Base-by-base conservation (phyloP, 30 jellyfish, hydroid and myxozoan genomes). In the Aurelia aurita region DNA sequence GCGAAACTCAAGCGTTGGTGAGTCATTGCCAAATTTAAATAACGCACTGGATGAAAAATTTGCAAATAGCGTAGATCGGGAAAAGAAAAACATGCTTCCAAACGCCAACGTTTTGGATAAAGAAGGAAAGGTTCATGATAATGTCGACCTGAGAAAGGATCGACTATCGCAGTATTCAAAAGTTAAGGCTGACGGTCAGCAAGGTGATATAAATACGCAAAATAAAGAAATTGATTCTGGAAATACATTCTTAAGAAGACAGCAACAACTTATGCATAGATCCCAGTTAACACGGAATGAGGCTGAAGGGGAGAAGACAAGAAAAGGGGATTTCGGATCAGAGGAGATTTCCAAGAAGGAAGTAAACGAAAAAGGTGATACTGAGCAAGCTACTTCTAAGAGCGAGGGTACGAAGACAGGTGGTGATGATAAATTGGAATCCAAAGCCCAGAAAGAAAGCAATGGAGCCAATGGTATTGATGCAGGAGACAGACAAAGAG, bases 161-260 rank as follows among this genome's bases (percentile, higher is more conserved):
- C 86, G 86, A 4, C 63, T 74, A 0, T 74, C 86, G 44, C 86
- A 74, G 53, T 74, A 74, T 74, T 74, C 86, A 5, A 74, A 74
- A 20, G 15, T 21, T n/a, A 74, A 74, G 54, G 57, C 71, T 15
- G 86, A 55, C n/a, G 71, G 25, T 5, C 61, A 78, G 58, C 43
- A 62, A 25, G 66, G 27, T 46, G 78, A 32, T 31, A 15, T 8
- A 29, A 31, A 51, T 12, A 12, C 23, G 57, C 58, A 11, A 12
- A 53, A 68, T 13, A 69, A 81, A 66, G 79, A 53, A 7, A 53
- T 16, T 18, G 83, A 67, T 57, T 26, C 54, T 5, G 91, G 85
- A 9, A 58, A 72, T n/a, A 39, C 85, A 29, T 66, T 81, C 26
- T 57, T 81, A 27, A 67, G 46, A 34, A 68, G 43, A 69, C 91